Evolutionary conservation across 2,888 invertebrate species (phyloP).

Genomic region (Drosophila greeni): DNA sequence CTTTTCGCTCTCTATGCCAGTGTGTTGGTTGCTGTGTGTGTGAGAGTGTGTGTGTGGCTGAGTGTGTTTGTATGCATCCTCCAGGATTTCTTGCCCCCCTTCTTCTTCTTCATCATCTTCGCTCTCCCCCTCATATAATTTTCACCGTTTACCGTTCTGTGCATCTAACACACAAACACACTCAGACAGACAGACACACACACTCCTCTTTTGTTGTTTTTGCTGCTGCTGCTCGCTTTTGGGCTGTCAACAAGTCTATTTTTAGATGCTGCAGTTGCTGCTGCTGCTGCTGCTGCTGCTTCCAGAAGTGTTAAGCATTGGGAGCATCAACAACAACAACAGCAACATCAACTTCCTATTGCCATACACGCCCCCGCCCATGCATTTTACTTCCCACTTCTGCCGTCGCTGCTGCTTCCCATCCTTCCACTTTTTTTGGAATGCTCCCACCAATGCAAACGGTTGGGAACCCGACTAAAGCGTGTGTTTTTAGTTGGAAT

Average conservation of each 20-base stretch:
- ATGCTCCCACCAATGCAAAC: conserved; percentile 5
- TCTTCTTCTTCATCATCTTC: conserved; percentile 6
- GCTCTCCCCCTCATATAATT: conserved; percentile 33
- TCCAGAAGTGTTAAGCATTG: conserved; percentile 28
- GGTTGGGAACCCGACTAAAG: conserved; percentile 16
- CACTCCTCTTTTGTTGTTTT: conserved; percentile 16
- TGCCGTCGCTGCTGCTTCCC: background rate
- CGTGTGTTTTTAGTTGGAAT: conserved; percentile 13
- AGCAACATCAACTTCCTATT: conserved; percentile 24
- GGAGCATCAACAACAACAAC: conserved; percentile 10
- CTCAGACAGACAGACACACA: conserved; percentile 4
- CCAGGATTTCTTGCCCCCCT: conserved; percentile 31
- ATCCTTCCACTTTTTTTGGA: background rate
- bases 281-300: conserved; percentile 7
- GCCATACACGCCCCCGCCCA: conserved; percentile 12
- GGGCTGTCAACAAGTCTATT: conserved; percentile 76
- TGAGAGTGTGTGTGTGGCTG: conserved; percentile 7
- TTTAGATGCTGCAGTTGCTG: conserved; percentile 53
- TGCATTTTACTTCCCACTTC: conserved; percentile 1
- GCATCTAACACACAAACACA: conserved; percentile 23
- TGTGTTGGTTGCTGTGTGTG: conserved; percentile 2
- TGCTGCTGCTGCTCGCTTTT: conserved; percentile 27
- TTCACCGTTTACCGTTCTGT: conserved; percentile 31
- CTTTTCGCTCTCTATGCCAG: conserved; percentile 7
- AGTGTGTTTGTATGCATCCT: conserved; percentile 22